Base-by-base conservation (phyloP, 2,797 vertebrate genomes). In the Mastacembelus armatus region DNA sequence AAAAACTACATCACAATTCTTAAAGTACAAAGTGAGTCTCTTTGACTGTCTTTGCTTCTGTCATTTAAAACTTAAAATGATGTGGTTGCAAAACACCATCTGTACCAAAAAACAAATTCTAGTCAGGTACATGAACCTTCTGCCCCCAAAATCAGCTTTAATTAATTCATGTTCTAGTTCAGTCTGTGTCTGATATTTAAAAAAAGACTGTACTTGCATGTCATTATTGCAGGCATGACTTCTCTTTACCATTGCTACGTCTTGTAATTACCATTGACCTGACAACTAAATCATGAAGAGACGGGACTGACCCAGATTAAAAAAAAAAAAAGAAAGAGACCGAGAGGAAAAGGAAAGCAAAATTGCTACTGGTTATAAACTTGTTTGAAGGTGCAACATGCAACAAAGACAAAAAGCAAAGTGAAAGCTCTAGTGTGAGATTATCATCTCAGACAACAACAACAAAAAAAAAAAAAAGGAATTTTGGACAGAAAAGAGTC, bases 281-380 rank as follows among this genome's bases (percentile, higher is more conserved):
- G 55, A 72, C 21, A 68, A 24, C 21, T 75, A 26, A 58, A 74
- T 62, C 36, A 50, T 10, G 10, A 38, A 35, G 36, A 36, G 29
- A 52, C 39, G 40, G 6, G 48, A 9, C 10, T 8, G 52, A 69
- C 7, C 11, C 54, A 47, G 16, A n/a, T n/a, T n/a, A n/a, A n/a
- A n/a, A n/a, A n/a, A n/a, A n/a, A n/a, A n/a, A n/a, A n/a, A n/a
- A 48, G 52, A 36, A 5, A 12, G 16, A 1, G 12, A 30, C 3
- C 18, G 21, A 44, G 19, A 27, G 21, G 26, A 9, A 10, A 35
- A 19, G 40, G 18, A 21, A 2, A 30, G 15, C 33, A 2, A 27
- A 16, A 55, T 18, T 32, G n/a, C n/a, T n/a, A n/a, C n/a, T n/a
- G n/a, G n/a, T n/a, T n/a, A n/a, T n/a, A n/a, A n/a, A n/a, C n/a